Evolutionary conservation across 2,113 vertebrate species (phyloP).

Genomic region (Oxygymnocypris stewartii): DNA sequence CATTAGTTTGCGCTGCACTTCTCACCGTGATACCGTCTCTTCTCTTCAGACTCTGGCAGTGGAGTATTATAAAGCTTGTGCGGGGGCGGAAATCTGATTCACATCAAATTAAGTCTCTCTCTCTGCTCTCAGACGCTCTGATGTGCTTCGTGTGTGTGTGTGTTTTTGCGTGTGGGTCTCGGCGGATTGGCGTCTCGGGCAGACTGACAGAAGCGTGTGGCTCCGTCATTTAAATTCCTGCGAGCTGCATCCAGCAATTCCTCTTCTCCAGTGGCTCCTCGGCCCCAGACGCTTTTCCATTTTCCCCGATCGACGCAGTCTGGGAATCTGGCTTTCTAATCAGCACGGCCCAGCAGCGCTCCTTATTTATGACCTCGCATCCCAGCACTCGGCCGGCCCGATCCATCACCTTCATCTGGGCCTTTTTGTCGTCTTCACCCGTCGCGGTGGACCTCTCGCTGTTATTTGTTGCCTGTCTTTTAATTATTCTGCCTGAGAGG

Average conservation of each 20-base stretch:
- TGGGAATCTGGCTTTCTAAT: conserved; percentile 34
- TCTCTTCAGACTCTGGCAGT: neutral
- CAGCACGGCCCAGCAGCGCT: neutral
- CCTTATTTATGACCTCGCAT: conserved; percentile 28
- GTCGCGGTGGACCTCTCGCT: neutral
- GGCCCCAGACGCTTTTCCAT: conserved; percentile 4
- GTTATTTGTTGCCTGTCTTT: neutral
- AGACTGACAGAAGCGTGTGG: conserved; percentile 8
- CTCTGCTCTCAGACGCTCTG: neutral
- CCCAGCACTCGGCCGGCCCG: neutral
- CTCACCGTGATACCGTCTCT: neutral
- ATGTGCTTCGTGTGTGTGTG: neutral
- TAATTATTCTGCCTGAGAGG: conserved; percentile 21
- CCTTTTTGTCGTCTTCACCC: conserved; percentile 7
- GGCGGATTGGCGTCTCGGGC: neutral
- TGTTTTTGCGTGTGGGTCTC: neutral
- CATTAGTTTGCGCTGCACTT: conserved; percentile 28
- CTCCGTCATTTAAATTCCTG: conserved; percentile 17
- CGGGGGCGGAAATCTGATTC: neutral
- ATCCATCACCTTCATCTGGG: conserved; percentile 21
- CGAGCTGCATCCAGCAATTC: conserved; percentile 20
- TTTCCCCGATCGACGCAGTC: conserved; percentile 12
- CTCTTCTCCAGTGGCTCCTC: conserved; percentile 19
- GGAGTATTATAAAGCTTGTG: neutral
- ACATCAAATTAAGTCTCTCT: neutral